A percentile compares a stretch with the other conserved stretches of the same genome.
Evolutionary conservation across 1,140 invertebrate genomes (phyloP).

Genomic region (Phymastichus coffea): DNA sequence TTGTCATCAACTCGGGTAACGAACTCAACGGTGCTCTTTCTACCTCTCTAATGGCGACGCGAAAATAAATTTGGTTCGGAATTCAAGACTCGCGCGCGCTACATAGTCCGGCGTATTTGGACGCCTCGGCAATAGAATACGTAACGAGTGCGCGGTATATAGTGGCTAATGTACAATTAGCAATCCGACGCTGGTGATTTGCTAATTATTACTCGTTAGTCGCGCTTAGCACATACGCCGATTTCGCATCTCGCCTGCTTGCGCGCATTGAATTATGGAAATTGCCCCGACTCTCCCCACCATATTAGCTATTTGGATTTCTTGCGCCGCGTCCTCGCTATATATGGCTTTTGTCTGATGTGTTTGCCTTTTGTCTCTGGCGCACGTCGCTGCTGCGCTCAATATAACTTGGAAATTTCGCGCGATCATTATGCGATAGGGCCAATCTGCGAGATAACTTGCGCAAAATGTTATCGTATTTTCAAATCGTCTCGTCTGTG

Average conservation of each 20-base stretch:
- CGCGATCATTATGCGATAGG: background rate
- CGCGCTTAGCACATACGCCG: background rate
- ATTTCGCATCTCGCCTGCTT: no score
- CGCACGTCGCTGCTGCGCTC: background rate
- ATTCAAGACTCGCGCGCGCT: background rate
- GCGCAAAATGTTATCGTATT: background rate
- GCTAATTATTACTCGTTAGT: slow-evolving; percentile 28
- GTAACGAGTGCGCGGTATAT: background rate
- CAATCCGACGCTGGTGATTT: slow-evolving; percentile 24
- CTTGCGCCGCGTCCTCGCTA: background rate
- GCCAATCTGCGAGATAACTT: background rate
- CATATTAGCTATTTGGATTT: slow-evolving; percentile 1
- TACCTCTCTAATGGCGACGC: no score
- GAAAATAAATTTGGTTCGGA: no score
- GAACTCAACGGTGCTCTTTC: no score
- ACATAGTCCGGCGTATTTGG: background rate
- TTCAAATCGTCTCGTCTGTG: no score
- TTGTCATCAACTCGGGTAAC: no score
- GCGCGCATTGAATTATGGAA: slow-evolving; percentile 25
- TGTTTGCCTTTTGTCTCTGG: background rate
- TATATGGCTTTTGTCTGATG: background rate
- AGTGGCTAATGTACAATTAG: slow-evolving; percentile 25
- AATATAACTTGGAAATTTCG: background rate
- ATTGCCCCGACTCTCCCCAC: background rate
- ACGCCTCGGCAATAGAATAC: slow-evolving; percentile 9